Conservation (phyloP, 2,888 invertebrate genomes). For the Zonitis immaculata region DNA sequence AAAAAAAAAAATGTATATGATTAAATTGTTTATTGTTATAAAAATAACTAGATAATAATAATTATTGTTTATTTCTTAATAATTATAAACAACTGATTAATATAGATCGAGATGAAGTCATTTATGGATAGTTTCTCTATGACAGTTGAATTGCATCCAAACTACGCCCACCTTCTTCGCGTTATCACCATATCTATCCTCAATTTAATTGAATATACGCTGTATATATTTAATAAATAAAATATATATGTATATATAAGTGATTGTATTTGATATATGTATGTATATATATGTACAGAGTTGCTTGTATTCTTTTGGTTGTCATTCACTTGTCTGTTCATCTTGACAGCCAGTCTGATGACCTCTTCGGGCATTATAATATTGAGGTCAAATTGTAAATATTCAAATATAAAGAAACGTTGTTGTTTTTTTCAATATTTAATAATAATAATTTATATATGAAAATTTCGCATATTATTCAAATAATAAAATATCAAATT, state of each 20-base stretch:
- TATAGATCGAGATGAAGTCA: background rate
- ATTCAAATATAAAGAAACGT: background rate
- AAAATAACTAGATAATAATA: constrained; percentile 14
- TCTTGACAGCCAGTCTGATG: constrained; percentile 38
- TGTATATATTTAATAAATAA: background rate
- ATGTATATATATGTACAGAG: constrained; percentile 8
- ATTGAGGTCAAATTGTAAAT: constrained; percentile 20
- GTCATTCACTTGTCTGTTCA: constrained; percentile 42
- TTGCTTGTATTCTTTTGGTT: constrained; percentile 36
- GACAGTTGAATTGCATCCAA: constrained; percentile 14
- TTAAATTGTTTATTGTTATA: background rate
- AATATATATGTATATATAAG: constrained; percentile 2
- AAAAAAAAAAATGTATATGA: background rate
- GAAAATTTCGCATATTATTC: too few relatives aligned
- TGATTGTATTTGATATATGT: background rate
- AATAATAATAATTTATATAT: background rate
- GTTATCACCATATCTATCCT: background rate
- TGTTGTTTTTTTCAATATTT: background rate
- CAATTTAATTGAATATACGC: constrained; percentile 2
- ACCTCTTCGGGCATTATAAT: constrained; percentile 25
- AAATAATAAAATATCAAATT: too few relatives aligned
- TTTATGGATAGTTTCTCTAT: background rate
- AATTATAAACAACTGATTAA: too few relatives aligned
- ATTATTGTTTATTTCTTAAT: constrained; percentile 7
- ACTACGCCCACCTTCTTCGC: constrained; percentile 12